Percentiles rank a stretch among this genome's conserved stretches.
These are phyloP conservation scores for Spizaetus ornatus DNA, from an alignment of 2,113 vertebrate genomes.

Conservation along the genomic window DNA sequence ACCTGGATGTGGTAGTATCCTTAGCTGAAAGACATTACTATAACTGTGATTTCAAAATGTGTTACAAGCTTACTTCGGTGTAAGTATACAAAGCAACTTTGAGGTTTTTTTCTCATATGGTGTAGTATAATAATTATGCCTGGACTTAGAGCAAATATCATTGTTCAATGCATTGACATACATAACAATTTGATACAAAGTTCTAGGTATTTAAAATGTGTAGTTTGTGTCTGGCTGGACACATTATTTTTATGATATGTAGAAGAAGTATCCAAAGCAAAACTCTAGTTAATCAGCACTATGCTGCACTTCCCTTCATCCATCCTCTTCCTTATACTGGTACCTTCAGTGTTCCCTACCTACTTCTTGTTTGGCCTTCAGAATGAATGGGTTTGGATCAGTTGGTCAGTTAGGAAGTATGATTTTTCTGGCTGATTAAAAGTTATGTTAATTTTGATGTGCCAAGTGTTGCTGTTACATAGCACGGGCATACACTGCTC, in stretches of 20 bases:
- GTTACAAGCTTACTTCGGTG: slow-evolving; percentile 96
- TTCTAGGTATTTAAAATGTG: not conserved
- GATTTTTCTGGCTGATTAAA: not conserved
- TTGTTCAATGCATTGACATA: not conserved
- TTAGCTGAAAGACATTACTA: slow-evolving; percentile 98
- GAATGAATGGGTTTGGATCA: not conserved
- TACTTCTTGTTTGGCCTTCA: not conserved
- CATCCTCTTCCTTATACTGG: not conserved
- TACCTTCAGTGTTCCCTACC: not conserved
- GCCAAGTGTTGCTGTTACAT: fast-evolving
- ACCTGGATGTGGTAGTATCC: slow-evolving; percentile 96
- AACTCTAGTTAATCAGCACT: not conserved
- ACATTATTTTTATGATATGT: not conserved
- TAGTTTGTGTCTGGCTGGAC: not conserved
- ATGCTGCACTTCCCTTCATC: not conserved
- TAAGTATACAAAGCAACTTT: slow-evolving; percentile 70
- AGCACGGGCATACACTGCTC: fast-evolving
- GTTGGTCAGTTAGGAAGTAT: not conserved
- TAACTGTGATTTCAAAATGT: slow-evolving; percentile 99
- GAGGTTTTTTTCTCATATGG: not conserved
- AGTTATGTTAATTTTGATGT: not conserved
- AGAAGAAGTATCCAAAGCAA: not conserved
- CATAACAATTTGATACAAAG: not conserved
- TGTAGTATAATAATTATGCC: not conserved
- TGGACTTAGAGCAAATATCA: not conserved